Percentiles rank a stretch among this genome's conserved stretches.
Conservation (phyloP, 2,888 invertebrate genomes). For the Monopis laevigella region DNA sequence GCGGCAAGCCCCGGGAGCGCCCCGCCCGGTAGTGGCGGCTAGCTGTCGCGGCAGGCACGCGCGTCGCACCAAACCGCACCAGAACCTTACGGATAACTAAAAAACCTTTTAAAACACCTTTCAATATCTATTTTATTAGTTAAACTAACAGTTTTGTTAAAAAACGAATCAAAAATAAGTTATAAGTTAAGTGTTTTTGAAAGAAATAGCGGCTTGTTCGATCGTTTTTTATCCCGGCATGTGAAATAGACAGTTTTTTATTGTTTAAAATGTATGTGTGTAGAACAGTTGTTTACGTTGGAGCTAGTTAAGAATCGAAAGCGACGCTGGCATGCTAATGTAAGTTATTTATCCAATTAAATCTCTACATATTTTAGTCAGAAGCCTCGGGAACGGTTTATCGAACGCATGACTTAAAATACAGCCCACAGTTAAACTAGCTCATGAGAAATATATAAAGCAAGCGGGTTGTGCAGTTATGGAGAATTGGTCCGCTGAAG, state of each 20-base stretch:
- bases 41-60: conserved; percentile 57
- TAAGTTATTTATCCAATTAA: conserved; percentile 37
- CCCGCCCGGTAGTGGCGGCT: conserved; percentile 63
- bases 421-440: too few species aligned
- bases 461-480: not conserved
- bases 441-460: too few species aligned
- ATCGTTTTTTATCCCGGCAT: conserved; percentile 28
- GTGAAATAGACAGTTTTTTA: conserved; percentile 4
- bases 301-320: conserved; percentile 51
- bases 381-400: too few species aligned
- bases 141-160: too few species aligned
- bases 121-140: too few species aligned
- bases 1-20: conserved; percentile 38
- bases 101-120: conserved; percentile 9
- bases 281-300: conserved; percentile 52
- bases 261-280: conserved; percentile 51
- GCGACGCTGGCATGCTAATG: conserved; percentile 65
- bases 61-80: conserved; percentile 64
- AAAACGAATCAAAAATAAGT: too few species aligned
- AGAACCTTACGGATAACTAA: conserved; percentile 27
- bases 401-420: too few species aligned
- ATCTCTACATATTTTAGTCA: not conserved
- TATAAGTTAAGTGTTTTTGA: too few species aligned
- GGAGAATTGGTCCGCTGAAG: not conserved
- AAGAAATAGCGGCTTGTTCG: conserved; percentile 35